Percentiles rank a stretch among this genome's conserved stretches.
These are phyloP conservation scores for Semnornis frantzii DNA, from an alignment of 2,113 vertebrate species.

Conservation along the genomic window DNA sequence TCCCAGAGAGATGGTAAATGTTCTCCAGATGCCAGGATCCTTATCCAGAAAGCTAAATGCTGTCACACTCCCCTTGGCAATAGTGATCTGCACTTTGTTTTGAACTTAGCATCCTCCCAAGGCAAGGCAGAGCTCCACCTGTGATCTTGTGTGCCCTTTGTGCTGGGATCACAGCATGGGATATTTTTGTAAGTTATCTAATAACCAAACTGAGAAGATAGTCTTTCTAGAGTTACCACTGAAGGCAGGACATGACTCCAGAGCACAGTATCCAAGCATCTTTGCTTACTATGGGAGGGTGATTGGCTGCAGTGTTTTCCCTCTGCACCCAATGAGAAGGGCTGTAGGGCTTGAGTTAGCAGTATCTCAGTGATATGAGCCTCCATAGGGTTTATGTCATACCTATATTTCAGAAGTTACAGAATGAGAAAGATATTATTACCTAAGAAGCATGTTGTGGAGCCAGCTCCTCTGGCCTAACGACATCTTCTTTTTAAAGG, in stretches of 20 bases:
- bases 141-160: constrained; percentile 17
- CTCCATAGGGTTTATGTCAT: constrained; percentile 93
- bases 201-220: constrained; percentile 84
- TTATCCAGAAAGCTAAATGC: neutral
- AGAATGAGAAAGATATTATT: constrained; percentile 88
- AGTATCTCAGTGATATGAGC: constrained; percentile 82
- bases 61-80: neutral
- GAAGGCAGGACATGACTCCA: constrained; percentile 74
- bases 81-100: neutral
- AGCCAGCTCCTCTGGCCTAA: constrained; percentile 79
- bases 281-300: constrained; percentile 73
- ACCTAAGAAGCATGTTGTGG: constrained; percentile 83
- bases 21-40: neutral
- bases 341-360: constrained; percentile 71
- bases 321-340: constrained; percentile 79
- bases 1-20: neutral
- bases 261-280: constrained; percentile 82
- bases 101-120: neutral
- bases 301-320: constrained; percentile 73
- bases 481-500: constrained; percentile 82
- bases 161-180: constrained; percentile 72
- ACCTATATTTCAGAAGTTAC: constrained; percentile 95
- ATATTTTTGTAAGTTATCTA: constrained; percentile 92
- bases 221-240: constrained; percentile 87
- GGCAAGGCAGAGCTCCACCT: neutral